phyloP scores from a whole-genome alignment of 2,888 invertebrate genomes.

The Ptilodon capucinus region DNA sequence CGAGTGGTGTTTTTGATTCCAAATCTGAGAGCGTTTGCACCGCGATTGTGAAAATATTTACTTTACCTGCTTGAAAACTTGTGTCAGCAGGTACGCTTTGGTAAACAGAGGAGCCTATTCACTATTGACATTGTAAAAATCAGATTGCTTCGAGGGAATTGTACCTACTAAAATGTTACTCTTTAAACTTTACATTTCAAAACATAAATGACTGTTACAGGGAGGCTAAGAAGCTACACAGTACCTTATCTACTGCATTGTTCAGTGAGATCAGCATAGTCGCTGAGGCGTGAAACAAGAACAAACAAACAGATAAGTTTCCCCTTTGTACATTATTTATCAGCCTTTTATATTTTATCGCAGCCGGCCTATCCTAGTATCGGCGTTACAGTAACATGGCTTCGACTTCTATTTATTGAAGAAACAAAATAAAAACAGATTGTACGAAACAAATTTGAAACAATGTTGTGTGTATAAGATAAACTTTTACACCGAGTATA shows the following conservation, averaged over 20 bases:
- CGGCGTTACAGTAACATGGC: neutral
- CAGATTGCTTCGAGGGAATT: too few relatives aligned
- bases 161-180: too few relatives aligned
- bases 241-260: neutral
- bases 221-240: too few relatives aligned
- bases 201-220: too few relatives aligned
- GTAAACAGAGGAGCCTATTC: too few relatives aligned
- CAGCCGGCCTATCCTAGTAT: too few relatives aligned
- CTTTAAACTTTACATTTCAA: too few relatives aligned
- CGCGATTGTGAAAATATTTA: neutral
- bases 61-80: neutral
- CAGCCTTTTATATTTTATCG: neutral
- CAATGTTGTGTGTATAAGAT: neutral
- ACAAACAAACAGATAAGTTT: neutral
- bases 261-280: neutral
- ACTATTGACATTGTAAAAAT: too few relatives aligned
- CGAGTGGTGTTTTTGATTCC: neutral
- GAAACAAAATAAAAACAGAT: neutral
- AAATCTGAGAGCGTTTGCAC: neutral
- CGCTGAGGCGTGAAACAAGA: neutral
- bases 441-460: neutral
- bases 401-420: neutral
- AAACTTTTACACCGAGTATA: neutral
- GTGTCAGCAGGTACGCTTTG: too few relatives aligned
- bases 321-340: neutral